Evolutionary conservation across 2,113 vertebrate species (phyloP).

Genomic region (Heliornis fulica): DNA sequence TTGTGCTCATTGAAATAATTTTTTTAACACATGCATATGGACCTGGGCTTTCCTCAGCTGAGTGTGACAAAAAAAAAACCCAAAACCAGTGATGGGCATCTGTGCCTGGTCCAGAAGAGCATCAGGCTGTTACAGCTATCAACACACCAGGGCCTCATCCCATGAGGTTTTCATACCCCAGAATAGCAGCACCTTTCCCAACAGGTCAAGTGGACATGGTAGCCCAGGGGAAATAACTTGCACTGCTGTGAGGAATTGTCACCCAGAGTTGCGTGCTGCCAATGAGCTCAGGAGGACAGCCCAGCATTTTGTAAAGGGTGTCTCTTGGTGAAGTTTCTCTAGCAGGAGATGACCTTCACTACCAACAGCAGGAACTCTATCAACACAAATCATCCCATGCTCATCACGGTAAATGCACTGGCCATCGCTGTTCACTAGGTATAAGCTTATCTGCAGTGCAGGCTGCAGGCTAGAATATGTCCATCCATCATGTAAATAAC

Average conservation of each 20-base stretch:
- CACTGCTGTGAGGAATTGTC: rapidly evolving
- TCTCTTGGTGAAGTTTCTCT: background rate
- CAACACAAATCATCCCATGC: background rate
- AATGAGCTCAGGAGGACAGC: background rate
- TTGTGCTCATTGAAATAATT: background rate
- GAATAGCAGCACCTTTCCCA: background rate
- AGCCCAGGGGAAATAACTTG: background rate
- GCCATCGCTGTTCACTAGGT: background rate
- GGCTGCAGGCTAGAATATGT: background rate
- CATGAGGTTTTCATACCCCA: background rate
- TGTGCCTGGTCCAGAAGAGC: background rate
- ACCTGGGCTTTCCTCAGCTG: background rate
- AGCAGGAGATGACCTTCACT: background rate
- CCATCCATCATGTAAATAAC: background rate
- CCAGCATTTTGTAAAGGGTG: background rate
- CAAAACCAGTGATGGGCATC: background rate
- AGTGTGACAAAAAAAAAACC: background rate
- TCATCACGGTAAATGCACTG: rapidly evolving
- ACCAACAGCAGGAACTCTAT: background rate
- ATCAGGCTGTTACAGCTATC: rapidly evolving
- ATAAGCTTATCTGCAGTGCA: background rate
- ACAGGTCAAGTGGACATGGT: rapidly evolving
- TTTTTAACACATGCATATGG: background rate
- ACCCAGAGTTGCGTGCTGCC: background rate
- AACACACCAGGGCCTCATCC: background rate